Conservation (phyloP, 2,888 invertebrate species). For the Noctua comes region DNA sequence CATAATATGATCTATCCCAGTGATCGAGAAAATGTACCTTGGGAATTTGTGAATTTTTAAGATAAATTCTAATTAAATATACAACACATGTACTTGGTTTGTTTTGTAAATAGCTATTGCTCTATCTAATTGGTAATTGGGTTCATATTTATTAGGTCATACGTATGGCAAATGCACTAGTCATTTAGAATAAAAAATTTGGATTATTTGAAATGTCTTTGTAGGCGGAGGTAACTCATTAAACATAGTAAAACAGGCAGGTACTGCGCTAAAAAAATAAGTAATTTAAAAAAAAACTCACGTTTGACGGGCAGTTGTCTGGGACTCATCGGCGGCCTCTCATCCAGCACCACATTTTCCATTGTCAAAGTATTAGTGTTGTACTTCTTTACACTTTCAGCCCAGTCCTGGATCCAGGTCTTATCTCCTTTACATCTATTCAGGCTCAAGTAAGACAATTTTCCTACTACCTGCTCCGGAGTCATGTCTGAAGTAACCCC, state of each 20-base stretch:
- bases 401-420: slow-evolving; percentile 92
- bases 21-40: neutral
- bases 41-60: neutral
- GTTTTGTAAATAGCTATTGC: neutral
- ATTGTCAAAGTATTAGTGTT: slow-evolving; percentile 81
- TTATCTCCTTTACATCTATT: slow-evolving; percentile 89
- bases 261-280: slow-evolving; percentile 13
- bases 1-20: neutral
- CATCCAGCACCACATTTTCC: slow-evolving; percentile 75
- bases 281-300: slow-evolving; percentile 74
- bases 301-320: slow-evolving; percentile 81
- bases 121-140: neutral
- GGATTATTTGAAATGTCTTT: neutral
- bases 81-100: neutral
- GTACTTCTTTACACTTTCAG: slow-evolving; percentile 90
- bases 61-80: slow-evolving; percentile 4
- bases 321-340: slow-evolving; percentile 85
- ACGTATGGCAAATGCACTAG: neutral
- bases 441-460: slow-evolving; percentile 85
- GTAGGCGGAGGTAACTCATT: neutral
- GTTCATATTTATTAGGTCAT: neutral
- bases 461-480: slow-evolving; percentile 83
- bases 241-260: slow-evolving; percentile 5
- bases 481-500: slow-evolving; percentile 76
- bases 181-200: neutral